phyloP scores from a whole-genome alignment of 1,140 invertebrate genomes.

The Pararge aegeria region DNA sequence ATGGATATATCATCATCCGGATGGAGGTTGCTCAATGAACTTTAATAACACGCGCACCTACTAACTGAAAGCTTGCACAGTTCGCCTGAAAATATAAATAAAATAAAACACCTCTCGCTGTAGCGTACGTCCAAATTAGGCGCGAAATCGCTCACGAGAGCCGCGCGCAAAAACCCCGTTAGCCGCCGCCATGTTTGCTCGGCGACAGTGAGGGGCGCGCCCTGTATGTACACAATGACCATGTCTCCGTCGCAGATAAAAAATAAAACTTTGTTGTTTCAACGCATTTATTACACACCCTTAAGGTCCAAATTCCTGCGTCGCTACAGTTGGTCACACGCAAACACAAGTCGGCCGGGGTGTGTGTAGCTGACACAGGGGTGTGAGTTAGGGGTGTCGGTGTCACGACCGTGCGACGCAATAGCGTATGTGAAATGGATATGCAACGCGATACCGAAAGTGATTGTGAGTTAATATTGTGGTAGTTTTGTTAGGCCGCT shows the following conservation, averaged over 20 bases:
- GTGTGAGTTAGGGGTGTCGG: slow-evolving; percentile 67
- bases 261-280: slow-evolving; percentile 25
- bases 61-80: slow-evolving; percentile 33
- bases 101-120: slow-evolving; percentile 43
- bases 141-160: slow-evolving; percentile 73
- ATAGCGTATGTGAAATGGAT: slow-evolving; percentile 73
- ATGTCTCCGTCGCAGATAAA: slow-evolving; percentile 20
- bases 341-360: slow-evolving; percentile 42
- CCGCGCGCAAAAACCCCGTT: slow-evolving; percentile 74
- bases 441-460: slow-evolving; percentile 68
- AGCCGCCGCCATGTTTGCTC: slow-evolving; percentile 73
- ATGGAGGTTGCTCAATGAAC: slow-evolving; percentile 15
- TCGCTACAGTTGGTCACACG: slow-evolving; percentile 11
- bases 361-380: slow-evolving; percentile 60
- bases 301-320: slow-evolving; percentile 37
- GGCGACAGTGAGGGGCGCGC: slow-evolving; percentile 68
- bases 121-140: slow-evolving; percentile 67
- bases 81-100: slow-evolving; percentile 52
- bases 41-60: slow-evolving; percentile 15
- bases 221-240: slow-evolving; percentile 71
- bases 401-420: slow-evolving; percentile 69
- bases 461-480: slow-evolving; percentile 44
- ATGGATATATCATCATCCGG: neutral
- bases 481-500: slow-evolving; percentile 21
- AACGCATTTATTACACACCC: slow-evolving; percentile 19